Evolutionary conservation across 2,113 vertebrate genomes (phyloP).

Genomic region (Nesoenas mayeri): DNA sequence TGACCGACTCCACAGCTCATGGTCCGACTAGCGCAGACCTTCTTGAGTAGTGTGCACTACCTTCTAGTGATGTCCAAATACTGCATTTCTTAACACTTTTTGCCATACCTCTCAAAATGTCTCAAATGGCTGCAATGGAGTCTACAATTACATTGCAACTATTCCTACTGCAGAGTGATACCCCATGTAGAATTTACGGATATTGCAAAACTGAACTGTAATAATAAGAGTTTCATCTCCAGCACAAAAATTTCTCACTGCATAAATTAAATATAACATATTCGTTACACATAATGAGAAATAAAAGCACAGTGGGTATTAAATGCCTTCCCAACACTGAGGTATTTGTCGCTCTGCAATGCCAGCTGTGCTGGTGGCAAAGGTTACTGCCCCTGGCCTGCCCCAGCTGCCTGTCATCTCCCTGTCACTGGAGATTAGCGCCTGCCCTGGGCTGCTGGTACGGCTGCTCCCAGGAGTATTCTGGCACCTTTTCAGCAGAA

Average conservation of each 20-base stretch:
- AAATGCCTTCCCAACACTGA: background rate
- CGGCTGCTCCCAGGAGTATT: background rate
- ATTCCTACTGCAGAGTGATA: background rate
- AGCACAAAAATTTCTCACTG: background rate
- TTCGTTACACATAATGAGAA: background rate
- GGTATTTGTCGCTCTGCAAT: background rate
- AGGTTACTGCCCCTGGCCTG: background rate
- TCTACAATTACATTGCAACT: background rate
- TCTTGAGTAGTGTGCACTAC: background rate
- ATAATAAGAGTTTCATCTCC: background rate
- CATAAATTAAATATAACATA: background rate
- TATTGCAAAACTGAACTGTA: background rate
- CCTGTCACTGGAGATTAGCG: background rate
- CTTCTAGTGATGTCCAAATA: background rate
- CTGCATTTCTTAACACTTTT: background rate
- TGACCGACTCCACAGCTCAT: accelerated
- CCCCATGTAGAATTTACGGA: background rate
- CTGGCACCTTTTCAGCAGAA: background rate
- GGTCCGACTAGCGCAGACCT: background rate
- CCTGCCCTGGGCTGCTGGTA: background rate
- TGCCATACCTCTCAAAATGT: background rate
- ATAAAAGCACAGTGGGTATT: background rate
- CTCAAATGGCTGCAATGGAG: background rate
- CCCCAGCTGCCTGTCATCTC: background rate
- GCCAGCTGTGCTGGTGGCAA: background rate